Conservation (phyloP, 2,888 invertebrate genomes). For the Unio pictorum region DNA sequence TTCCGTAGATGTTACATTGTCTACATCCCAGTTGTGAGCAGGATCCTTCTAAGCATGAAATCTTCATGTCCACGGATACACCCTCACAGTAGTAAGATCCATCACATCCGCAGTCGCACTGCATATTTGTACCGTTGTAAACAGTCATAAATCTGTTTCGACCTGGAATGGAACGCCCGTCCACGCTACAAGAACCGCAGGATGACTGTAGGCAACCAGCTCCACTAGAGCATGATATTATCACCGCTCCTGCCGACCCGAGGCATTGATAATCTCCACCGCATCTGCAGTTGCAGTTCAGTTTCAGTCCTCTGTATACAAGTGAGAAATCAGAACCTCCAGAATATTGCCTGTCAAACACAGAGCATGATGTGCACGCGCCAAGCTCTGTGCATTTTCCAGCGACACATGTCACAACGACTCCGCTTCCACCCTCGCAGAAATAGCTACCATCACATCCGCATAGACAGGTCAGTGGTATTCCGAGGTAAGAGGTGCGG, state of each 20-base stretch:
- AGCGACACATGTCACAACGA: constrained; percentile 21
- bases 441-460: constrained; percentile 55
- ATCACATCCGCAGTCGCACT: constrained; percentile 58
- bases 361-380: constrained; percentile 23
- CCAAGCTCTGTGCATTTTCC: constrained; percentile 22
- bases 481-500: constrained; percentile 18
- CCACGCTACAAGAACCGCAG: constrained; percentile 21
- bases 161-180: constrained; percentile 21
- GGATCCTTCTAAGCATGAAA: constrained; percentile 21
- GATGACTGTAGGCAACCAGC: constrained; percentile 17
- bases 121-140: constrained; percentile 15
- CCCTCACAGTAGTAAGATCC: constrained; percentile 50
- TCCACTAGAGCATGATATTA: constrained; percentile 22
- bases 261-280: constrained; percentile 23
- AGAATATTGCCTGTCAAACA: constrained; percentile 12
- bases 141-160: constrained; percentile 23
- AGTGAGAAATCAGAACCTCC: constrained; percentile 22
- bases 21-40: constrained; percentile 28
- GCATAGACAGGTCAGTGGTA: constrained; percentile 42
- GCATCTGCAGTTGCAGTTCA: constrained; percentile 23
- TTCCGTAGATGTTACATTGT: constrained; percentile 22
- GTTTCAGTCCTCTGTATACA: constrained; percentile 19
- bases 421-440: constrained; percentile 32
- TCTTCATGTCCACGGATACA: constrained; percentile 13
- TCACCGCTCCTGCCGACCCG: constrained; percentile 10